A percentile compares a stretch with the other conserved stretches of the same genome.
Conservation (phyloP, 1,140 invertebrate species). For the Scaptomyza montana region DNA sequence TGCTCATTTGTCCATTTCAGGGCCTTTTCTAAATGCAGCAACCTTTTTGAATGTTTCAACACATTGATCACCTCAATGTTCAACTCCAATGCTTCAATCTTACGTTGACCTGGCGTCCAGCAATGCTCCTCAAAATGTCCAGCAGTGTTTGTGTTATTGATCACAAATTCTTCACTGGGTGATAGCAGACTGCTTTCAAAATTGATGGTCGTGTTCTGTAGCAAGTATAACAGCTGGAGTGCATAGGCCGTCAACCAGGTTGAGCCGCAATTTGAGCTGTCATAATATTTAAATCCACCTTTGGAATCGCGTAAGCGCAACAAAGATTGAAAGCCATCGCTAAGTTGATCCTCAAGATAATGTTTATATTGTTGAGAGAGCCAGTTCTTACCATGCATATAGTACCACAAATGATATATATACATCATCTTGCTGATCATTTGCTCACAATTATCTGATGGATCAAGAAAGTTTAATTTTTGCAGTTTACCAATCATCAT, state of each 20-base stretch:
- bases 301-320: constrained; percentile 5
- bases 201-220: background rate
- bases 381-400: background rate
- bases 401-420: constrained; percentile 18
- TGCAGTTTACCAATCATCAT: background rate
- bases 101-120: background rate
- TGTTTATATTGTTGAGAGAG: background rate
- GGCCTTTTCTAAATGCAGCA: background rate
- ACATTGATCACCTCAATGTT: constrained; percentile 13
- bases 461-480: background rate
- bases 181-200: background rate
- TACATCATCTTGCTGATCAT: constrained; percentile 37
- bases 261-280: constrained; percentile 5
- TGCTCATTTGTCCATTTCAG: background rate
- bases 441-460: constrained; percentile 29
- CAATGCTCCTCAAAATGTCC: constrained; percentile 17
- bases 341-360: constrained; percentile 7
- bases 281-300: constrained; percentile 22
- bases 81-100: constrained; percentile 9
- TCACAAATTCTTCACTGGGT: constrained; percentile 13
- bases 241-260: constrained; percentile 41
- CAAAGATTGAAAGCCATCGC: constrained; percentile 33
- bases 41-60: background rate
- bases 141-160: background rate
- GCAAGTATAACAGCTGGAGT: background rate